Evolutionary conservation across 2,797 vertebrate genomes (phyloP).

Genomic region (Pseudochirops corinnae): DNA sequence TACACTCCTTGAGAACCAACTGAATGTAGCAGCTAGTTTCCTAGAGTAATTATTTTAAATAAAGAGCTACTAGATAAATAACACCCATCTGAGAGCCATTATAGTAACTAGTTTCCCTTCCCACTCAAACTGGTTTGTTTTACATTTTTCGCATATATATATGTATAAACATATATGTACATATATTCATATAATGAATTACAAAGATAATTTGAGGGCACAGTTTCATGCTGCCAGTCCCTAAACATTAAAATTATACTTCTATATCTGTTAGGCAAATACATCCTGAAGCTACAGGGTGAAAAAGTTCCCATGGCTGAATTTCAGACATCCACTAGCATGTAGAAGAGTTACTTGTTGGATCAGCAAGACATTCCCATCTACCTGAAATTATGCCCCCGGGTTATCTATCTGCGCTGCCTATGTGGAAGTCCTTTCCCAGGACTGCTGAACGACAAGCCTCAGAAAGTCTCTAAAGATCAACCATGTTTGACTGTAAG

Average conservation of each 20-base stretch:
- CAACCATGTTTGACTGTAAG: neutral
- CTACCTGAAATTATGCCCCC: neutral
- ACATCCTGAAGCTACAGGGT: neutral
- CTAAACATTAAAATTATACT: neutral
- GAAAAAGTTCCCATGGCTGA: neutral
- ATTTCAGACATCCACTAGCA: neutral
- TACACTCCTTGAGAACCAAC: neutral
- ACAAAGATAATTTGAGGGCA: neutral
- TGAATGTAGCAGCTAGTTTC: neutral
- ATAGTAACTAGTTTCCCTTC: neutral
- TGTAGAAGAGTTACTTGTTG: neutral
- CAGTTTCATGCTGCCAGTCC: neutral
- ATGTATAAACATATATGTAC: too few species aligned
- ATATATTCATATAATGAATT: neutral
- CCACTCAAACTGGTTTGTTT: neutral
- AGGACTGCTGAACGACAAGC: neutral
- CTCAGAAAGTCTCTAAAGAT: conserved; percentile 54
- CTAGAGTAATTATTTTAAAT: neutral
- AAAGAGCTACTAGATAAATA: neutral
- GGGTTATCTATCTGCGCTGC: neutral
- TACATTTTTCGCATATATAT: neutral
- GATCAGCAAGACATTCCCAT: neutral
- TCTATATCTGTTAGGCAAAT: neutral
- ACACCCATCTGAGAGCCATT: neutral
- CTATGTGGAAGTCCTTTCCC: neutral